phyloP scores from a whole-genome alignment of 2,113 vertebrate species.

The Solenodon paradoxus region DNA sequence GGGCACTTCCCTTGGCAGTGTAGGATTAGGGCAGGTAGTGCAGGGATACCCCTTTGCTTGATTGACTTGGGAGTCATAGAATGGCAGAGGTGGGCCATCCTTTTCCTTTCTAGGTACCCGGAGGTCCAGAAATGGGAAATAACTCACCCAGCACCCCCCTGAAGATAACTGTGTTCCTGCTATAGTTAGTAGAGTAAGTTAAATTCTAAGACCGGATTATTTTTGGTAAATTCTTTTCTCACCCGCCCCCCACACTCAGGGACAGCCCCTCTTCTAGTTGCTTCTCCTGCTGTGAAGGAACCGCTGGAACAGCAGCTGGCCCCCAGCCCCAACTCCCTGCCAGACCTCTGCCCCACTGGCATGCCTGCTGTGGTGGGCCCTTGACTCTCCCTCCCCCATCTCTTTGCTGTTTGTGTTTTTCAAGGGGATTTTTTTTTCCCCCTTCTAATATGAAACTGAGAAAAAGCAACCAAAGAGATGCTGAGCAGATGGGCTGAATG shows the following conservation, averaged over 20 bases:
- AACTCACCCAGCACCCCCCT: background rate
- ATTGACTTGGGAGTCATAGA: background rate
- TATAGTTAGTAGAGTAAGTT: background rate
- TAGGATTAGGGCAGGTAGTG: background rate
- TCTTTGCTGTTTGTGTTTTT: constrained; percentile 43
- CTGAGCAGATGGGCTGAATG: constrained; percentile 69
- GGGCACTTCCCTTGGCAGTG: background rate
- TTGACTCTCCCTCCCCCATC: background rate
- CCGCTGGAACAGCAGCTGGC: background rate
- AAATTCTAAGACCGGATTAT: background rate
- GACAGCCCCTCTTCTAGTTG: background rate
- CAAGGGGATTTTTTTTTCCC: background rate
- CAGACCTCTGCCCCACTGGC: background rate
- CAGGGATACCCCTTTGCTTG: background rate
- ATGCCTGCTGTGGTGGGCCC: background rate
- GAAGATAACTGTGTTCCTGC: background rate
- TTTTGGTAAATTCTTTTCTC: background rate
- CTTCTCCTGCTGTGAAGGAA: background rate
- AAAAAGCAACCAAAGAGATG: constrained; percentile 60
- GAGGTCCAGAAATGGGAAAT: background rate
- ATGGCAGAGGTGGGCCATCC: background rate
- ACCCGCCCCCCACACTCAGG: background rate
- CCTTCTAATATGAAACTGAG: constrained; percentile 36
- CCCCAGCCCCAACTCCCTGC: background rate
- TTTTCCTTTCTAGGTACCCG: background rate